A percentile compares a stretch with the other conserved stretches of the same genome.
Evolutionary conservation across 2,888 invertebrate genomes (phyloP).

Genomic region (Calameuta filiformis): DNA sequence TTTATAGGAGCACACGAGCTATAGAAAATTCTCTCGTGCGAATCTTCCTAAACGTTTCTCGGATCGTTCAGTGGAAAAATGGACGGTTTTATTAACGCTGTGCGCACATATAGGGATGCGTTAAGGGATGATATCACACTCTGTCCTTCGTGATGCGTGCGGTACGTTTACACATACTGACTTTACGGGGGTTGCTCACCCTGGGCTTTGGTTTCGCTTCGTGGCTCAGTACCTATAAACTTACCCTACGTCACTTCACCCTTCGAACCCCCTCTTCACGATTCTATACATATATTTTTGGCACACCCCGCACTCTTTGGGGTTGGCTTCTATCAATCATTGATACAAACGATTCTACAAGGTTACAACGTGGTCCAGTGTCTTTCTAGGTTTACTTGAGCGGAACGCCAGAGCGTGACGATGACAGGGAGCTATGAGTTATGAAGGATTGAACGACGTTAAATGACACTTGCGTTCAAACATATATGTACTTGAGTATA

Average conservation of each 20-base stretch:
- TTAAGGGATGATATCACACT: background rate
- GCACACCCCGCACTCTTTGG: background rate
- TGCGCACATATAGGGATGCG: background rate
- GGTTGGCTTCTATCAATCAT: slow-evolving; percentile 17
- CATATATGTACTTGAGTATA: background rate
- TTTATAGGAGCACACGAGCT: background rate
- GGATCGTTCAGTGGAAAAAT: background rate
- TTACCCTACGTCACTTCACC: background rate
- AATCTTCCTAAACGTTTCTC: background rate
- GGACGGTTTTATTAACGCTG: background rate
- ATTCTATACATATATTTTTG: background rate
- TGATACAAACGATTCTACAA: slow-evolving; percentile 19
- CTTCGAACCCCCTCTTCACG: background rate
- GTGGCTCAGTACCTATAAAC: slow-evolving; percentile 13
- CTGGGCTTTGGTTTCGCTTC: slow-evolving; percentile 37
- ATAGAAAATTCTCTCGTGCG: background rate
- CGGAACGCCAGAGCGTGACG: background rate
- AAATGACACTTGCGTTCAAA: background rate
- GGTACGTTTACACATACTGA: background rate
- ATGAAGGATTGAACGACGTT: slow-evolving; percentile 13
- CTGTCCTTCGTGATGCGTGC: background rate
- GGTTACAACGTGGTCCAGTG: background rate
- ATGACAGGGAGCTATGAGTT: slow-evolving; percentile 12
- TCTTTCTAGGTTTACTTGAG: slow-evolving; percentile 8
- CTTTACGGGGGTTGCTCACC: slow-evolving; percentile 5